A percentile compares a stretch with the other conserved stretches of the same genome.
phyloP scores from a whole-genome alignment of 2,113 vertebrate species.

The Egretta garzetta region DNA sequence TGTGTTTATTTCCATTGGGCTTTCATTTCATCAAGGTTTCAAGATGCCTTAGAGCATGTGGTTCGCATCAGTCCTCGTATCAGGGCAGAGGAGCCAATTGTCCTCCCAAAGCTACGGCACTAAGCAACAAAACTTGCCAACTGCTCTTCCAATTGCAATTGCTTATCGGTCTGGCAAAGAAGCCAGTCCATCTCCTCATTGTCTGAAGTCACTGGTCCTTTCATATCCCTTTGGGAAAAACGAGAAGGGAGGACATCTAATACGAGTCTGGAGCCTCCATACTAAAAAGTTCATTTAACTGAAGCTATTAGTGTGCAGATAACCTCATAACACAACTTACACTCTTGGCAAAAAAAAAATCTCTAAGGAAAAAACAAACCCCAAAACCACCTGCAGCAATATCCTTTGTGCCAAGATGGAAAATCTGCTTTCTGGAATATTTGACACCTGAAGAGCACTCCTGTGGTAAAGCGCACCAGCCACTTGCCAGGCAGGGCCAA shows the following conservation, averaged over 20 bases:
- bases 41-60: neutral
- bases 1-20: neutral
- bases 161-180: neutral
- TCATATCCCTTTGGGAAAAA: neutral
- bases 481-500: neutral
- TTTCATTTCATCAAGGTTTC: neutral
- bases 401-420: neutral
- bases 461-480: slow-evolving; percentile 9
- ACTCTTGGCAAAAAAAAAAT: neutral
- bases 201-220: neutral
- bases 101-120: neutral
- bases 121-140: neutral
- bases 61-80: neutral
- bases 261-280: neutral
- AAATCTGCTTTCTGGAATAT: slow-evolving; percentile 46
- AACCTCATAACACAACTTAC: neutral
- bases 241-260: neutral
- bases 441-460: slow-evolving; percentile 28
- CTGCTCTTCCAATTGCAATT: neutral
- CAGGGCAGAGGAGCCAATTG: neutral
- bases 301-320: neutral
- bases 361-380: neutral
- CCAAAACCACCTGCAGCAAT: neutral
- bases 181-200: fast-evolving
- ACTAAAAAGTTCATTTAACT: neutral